These are phyloP conservation scores for Psittacula cyanocephala DNA, from an alignment of 2,113 vertebrate species.

Conservation along the genomic window DNA sequence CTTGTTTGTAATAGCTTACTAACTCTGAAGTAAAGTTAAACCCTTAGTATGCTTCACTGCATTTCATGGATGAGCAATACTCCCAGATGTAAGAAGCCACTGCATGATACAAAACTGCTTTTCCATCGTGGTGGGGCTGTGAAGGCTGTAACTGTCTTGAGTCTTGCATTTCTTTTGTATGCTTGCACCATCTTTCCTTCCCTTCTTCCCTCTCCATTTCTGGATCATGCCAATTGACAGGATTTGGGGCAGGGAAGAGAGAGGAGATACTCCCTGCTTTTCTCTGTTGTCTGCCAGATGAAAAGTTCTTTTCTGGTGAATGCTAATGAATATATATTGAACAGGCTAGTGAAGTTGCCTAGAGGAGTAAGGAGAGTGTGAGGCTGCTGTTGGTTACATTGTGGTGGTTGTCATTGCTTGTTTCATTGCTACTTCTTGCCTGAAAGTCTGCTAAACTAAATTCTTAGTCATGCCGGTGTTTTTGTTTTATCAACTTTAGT, in stretches of 20 bases:
- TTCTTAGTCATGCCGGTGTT: neutral
- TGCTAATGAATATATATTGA: neutral
- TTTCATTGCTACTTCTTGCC: neutral
- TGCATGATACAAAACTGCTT: neutral
- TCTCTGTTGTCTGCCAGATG: neutral
- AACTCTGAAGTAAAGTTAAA: neutral
- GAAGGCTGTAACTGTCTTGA: neutral
- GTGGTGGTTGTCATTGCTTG: neutral
- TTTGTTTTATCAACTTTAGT: neutral
- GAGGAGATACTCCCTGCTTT: neutral
- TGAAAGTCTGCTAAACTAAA: neutral
- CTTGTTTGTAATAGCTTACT: neutral
- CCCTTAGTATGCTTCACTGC: neutral
- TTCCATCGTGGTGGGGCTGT: neutral
- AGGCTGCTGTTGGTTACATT: neutral
- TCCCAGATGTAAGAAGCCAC: neutral
- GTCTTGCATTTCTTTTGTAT: neutral
- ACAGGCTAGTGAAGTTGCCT: neutral
- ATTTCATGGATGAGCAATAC: neutral
- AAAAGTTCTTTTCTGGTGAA: neutral
- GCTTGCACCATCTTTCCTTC: neutral
- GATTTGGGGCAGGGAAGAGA: neutral
- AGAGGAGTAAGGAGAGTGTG: neutral
- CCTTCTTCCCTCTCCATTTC: neutral
- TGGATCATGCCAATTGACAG: fast-evolving